Evolutionary conservation across 2,113 vertebrate species (phyloP), one percentile per base, ranked within the genome.

Genomic region (Paramormyrops kingsleyae): DNA sequence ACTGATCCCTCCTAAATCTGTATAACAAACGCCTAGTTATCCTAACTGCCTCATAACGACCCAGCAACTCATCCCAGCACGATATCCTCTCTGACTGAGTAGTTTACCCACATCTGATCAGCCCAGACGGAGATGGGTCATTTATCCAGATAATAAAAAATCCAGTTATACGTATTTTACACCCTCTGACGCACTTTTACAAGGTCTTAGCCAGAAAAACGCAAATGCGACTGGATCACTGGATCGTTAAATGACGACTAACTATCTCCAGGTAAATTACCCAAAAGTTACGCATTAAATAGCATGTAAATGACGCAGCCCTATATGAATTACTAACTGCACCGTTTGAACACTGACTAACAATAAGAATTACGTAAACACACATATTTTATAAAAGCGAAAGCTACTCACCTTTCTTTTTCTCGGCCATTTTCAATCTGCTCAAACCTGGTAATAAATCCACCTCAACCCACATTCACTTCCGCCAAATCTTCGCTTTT

Each of bases 361-460:
- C n/a, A 84, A 84, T 44, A n/a, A 27, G n/a, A 52, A 83, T 53
- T 39, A 83, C 74, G 27, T 24, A 83, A 42, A 39, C 3, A 7
- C 49, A 89, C 31, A 39, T 50, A 10, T 35, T 83, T 42, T 31
- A 9, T 1, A 31, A 24, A 42, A 80, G 35, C 2, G 44, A 66
- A 89, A 24, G 5, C 4, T 12, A 3, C 93, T 90, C 89, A 93
- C 93, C 93, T 90, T 90, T 92, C 70, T 89, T 90, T 87, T 89
- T 91, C 42, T 90, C 92, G 5, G 92, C 90, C 93, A 93, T 93
- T 84, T 92, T 91, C 53, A 13, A 35, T 53, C 5, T 50, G 39
- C 10, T 10, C 21, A 15, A 59, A 85, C 74, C 88, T 21, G 89
- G 89, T 85, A 42, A 35, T 56, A 56, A 70, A 74, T 19, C 66